phyloP scores from a whole-genome alignment of 2,888 invertebrate species.

The Macroteleia sp. region DNA sequence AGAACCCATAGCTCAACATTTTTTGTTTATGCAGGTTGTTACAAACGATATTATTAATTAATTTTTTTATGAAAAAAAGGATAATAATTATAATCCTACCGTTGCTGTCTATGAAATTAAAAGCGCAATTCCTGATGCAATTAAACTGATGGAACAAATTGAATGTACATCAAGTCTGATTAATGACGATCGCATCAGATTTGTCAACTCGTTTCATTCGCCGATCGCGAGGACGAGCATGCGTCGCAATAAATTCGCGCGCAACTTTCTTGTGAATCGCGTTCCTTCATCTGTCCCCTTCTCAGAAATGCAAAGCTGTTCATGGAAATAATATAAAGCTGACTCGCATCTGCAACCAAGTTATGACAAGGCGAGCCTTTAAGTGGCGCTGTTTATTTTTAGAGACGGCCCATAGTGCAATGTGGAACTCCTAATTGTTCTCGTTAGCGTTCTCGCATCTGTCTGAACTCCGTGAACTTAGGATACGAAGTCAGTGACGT shows the following conservation, averaged over 20 bases:
- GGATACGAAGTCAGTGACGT: conserved; percentile 67
- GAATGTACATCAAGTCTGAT: conserved; percentile 29
- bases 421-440: conserved; percentile 83
- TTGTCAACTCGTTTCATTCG: conserved; percentile 38
- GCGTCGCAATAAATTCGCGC: conserved; percentile 49
- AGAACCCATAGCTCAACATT: no score
- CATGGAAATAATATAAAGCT: conserved; percentile 76
- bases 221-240: conserved; percentile 27
- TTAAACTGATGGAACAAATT: conserved; percentile 39
- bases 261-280: conserved; percentile 56
- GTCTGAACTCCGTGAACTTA: conserved; percentile 82
- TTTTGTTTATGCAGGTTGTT: no score
- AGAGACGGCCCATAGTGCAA: conserved; percentile 79
- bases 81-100: no score
- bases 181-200: conserved; percentile 38
- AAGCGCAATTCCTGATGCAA: conserved; percentile 23
- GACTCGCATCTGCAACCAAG: conserved; percentile 75
- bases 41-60: no score
- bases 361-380: conserved; percentile 74
- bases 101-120: no score
- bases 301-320: conserved; percentile 71
- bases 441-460: conserved; percentile 82
- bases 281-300: conserved; percentile 58
- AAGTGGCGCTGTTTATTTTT: conserved; percentile 82
- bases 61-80: no score